Conservation (phyloP, 2,797 vertebrate species). For the Sarcophilus harrisii region DNA sequence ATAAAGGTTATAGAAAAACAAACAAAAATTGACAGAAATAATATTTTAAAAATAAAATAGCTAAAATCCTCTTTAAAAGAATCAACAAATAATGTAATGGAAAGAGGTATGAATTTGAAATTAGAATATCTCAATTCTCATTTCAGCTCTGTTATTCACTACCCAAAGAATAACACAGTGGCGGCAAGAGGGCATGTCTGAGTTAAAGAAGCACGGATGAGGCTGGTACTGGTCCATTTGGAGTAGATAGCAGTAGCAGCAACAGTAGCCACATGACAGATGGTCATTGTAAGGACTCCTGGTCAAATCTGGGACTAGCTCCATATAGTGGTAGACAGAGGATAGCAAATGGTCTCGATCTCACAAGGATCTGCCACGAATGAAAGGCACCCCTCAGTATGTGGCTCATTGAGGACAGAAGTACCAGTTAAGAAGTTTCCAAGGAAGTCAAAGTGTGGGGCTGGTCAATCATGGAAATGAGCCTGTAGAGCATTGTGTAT, state of each 20-base stretch:
- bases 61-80: background rate
- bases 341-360: background rate
- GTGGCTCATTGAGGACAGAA: background rate
- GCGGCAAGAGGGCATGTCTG: background rate
- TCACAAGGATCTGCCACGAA: background rate
- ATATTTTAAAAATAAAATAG: background rate
- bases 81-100: background rate
- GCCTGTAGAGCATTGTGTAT: background rate
- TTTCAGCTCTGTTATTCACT: background rate
- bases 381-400: background rate
- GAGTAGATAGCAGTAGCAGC: background rate
- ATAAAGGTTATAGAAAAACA: background rate
- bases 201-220: background rate
- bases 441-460: background rate
- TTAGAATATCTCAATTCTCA: background rate
- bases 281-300: background rate
- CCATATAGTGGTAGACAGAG: background rate
- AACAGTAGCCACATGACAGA: background rate
- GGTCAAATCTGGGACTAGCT: background rate
- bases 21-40: background rate
- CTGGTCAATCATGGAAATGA: background rate
- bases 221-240: background rate
- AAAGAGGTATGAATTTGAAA: background rate
- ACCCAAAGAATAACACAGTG: background rate
- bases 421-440: background rate